phyloP scores from a whole-genome alignment of 2,797 vertebrate genomes.

The Odontamblyopus lacepedii region DNA sequence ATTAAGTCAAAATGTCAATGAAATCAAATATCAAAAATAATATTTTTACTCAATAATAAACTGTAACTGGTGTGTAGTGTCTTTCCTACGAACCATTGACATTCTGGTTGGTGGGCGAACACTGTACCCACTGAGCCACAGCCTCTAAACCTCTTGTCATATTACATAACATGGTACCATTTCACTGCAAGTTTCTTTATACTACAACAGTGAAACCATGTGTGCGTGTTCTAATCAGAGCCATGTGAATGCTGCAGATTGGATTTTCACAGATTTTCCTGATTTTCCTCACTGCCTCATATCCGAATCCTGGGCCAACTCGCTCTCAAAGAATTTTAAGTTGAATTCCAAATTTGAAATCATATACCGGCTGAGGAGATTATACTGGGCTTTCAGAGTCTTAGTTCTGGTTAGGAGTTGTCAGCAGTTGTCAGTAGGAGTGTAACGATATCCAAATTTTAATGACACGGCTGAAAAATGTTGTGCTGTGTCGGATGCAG shows the following conservation, averaged over 20 bases:
- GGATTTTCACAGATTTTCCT: slow-evolving; percentile 1
- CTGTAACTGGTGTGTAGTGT: too few relatives aligned
- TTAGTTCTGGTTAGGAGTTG: background rate
- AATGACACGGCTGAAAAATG: too few relatives aligned
- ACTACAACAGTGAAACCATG: background rate
- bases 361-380: background rate
- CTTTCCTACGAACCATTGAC: too few relatives aligned
- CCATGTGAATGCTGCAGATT: background rate
- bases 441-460: too few relatives aligned
- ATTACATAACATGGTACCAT: background rate
- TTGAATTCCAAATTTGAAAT: background rate
- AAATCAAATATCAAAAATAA: too few relatives aligned
- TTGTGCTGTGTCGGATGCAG: too few relatives aligned
- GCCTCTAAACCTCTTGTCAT: background rate
- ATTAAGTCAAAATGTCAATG: too few relatives aligned
- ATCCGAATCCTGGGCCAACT: background rate
- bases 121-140: too few relatives aligned
- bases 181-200: background rate
- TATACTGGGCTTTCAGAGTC: background rate
- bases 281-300: slow-evolving; percentile 3
- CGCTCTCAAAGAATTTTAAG: background rate
- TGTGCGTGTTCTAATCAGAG: background rate
- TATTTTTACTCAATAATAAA: too few relatives aligned
- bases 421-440: background rate
- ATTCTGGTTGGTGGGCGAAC: too few relatives aligned